phyloP scores from a whole-genome alignment of 2,797 vertebrate genomes.

The Rhincodon typus region DNA sequence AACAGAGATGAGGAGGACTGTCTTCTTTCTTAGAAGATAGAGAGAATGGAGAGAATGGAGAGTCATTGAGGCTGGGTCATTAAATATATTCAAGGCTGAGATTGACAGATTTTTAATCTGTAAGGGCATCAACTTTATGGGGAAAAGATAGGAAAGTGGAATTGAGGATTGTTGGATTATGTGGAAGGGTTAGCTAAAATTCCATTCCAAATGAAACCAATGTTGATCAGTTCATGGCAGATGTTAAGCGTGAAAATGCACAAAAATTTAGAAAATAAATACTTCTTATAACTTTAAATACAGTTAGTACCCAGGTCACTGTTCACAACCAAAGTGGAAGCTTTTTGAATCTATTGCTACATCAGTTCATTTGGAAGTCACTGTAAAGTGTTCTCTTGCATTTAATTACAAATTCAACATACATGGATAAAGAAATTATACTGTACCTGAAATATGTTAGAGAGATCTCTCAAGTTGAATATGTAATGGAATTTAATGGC shows the following conservation, averaged over 20 bases:
- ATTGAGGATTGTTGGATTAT: no score
- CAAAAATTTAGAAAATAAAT: not conserved
- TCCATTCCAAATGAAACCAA: not conserved
- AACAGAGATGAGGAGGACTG: no score
- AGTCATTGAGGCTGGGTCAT: no score
- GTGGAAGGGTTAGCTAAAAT: not conserved
- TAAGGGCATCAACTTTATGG: no score
- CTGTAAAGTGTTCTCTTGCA: not conserved
- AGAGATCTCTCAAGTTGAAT: constrained; percentile 68
- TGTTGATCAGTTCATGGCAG: not conserved
- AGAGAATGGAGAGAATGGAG: no score
- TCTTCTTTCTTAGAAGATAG: no score
- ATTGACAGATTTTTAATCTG: no score
- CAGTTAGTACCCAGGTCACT: not conserved
- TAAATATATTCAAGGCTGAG: no score
- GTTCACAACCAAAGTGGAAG: not conserved
- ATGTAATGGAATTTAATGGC: constrained; percentile 69
- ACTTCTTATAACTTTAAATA: not conserved
- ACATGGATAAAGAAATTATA: not conserved
- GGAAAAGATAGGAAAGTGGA: no score
- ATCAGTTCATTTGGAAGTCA: not conserved
- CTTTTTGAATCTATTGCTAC: not conserved
- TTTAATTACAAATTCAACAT: constrained; percentile 1
- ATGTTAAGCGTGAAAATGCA: not conserved
- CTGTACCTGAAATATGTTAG: constrained; percentile 66